phyloP scores from a whole-genome alignment of 2,797 vertebrate species.

The Aselliscus stoliczkanus region DNA sequence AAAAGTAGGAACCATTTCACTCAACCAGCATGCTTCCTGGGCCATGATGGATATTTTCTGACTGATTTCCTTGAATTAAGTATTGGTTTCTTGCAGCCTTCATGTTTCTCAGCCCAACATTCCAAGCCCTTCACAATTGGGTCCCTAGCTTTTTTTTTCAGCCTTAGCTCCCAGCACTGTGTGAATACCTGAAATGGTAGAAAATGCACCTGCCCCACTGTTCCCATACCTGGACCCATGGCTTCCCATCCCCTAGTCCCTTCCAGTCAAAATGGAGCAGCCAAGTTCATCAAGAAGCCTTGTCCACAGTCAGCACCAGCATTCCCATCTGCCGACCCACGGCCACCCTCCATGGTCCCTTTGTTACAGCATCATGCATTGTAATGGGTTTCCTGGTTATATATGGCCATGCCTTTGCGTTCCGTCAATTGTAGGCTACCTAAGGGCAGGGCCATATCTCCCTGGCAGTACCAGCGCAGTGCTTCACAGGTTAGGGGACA shows the following conservation, averaged over 20 bases:
- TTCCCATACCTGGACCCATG: neutral
- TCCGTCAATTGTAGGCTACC: neutral
- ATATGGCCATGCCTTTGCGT: neutral
- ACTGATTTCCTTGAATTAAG: neutral
- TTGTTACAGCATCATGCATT: too few relatives aligned
- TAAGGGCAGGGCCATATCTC: too few relatives aligned
- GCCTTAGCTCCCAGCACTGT: neutral
- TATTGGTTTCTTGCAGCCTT: neutral
- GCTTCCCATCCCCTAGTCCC: too few relatives aligned
- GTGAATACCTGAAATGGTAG: neutral
- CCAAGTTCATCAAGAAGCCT: neutral
- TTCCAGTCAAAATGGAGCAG: too few relatives aligned
- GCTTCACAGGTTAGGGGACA: fast-evolving
- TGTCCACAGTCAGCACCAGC: fast-evolving
- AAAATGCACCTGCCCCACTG: neutral
- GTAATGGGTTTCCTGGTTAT: fast-evolving
- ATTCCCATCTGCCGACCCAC: neutral
- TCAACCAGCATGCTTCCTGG: neutral
- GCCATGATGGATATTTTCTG: neutral
- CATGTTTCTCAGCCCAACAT: neutral
- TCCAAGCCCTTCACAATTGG: neutral
- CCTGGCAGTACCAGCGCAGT: too few relatives aligned
- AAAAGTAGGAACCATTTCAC: too few relatives aligned
- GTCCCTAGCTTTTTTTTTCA: neutral
- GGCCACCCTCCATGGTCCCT: fast-evolving